Evolutionary conservation across 2,797 vertebrate genomes (phyloP).

Genomic region (Carapus acus): DNA sequence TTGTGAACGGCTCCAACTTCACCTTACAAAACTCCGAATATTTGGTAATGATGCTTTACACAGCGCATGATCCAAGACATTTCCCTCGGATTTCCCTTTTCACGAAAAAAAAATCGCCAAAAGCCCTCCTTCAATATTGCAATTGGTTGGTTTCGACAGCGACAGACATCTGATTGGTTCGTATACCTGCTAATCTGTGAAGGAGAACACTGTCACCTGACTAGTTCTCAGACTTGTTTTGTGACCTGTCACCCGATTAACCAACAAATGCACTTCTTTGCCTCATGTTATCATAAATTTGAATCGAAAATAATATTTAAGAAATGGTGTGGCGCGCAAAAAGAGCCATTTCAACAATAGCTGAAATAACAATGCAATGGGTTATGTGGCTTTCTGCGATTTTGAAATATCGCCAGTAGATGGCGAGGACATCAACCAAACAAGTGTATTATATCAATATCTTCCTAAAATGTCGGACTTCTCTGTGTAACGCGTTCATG

Average conservation of each 20-base stretch:
- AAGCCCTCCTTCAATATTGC: constrained; percentile 37
- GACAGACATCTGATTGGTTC: constrained; percentile 55
- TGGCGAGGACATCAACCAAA: constrained; percentile 16
- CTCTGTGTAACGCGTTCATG: too few relatives aligned
- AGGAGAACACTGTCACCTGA: constrained; percentile 80
- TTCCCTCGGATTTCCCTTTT: constrained; percentile 73
- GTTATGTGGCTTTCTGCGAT: neutral
- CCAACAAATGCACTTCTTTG: neutral
- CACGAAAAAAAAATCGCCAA: constrained; percentile 34
- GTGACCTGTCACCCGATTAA: constrained; percentile 61
- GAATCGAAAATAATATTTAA: too few relatives aligned
- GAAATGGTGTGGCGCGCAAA: neutral
- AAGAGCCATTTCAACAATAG: neutral
- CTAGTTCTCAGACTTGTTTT: constrained; percentile 69
- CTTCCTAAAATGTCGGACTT: constrained; percentile 21
- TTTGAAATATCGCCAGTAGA: constrained; percentile 27
- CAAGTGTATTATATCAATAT: neutral
- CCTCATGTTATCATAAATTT: neutral
- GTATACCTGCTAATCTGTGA: constrained; percentile 44
- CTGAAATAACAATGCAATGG: neutral
- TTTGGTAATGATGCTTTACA: constrained; percentile 38
- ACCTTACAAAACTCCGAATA: constrained; percentile 20
- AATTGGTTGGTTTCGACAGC: constrained; percentile 56
- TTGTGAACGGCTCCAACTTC: constrained; percentile 10
- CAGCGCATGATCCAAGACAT: constrained; percentile 61